phyloP scores from a whole-genome alignment of 2,797 vertebrate genomes.

The Pristis pectinata region DNA sequence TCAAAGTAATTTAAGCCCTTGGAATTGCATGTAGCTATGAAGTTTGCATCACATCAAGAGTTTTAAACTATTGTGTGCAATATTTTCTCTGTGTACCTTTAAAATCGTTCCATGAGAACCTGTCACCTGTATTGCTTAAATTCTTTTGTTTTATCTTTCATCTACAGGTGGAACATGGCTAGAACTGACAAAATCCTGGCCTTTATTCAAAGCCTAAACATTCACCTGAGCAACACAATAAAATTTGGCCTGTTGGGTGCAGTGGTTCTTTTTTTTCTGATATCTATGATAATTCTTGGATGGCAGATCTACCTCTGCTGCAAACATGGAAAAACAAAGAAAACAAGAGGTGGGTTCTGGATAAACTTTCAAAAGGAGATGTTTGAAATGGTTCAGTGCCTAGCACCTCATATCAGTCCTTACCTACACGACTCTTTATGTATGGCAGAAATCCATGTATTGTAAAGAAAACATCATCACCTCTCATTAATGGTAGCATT shows the following conservation, averaged over 20 bases:
- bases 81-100: background rate
- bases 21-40: background rate
- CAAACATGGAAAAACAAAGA: constrained; percentile 39
- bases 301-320: constrained; percentile 62
- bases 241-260: constrained; percentile 60
- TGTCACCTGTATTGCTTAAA: background rate
- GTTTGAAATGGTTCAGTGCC: background rate
- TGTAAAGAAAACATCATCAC: background rate
- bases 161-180: background rate
- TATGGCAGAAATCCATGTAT: background rate
- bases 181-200: too few relatives aligned
- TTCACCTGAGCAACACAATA: constrained; percentile 40
- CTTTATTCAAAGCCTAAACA: background rate
- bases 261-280: constrained; percentile 56
- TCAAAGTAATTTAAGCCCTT: background rate
- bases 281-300: constrained; percentile 57
- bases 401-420: background rate
- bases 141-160: background rate
- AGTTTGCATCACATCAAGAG: background rate
- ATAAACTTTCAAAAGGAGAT: background rate
- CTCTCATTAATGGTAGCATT: background rate
- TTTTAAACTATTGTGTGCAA: background rate
- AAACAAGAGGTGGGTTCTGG: constrained; percentile 39
- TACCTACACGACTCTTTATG: background rate
- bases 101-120: background rate